A percentile compares a stretch with the other conserved stretches of the same genome.
Conservation (phyloP, 2,113 vertebrate genomes). For the Oophaga pumilio region DNA sequence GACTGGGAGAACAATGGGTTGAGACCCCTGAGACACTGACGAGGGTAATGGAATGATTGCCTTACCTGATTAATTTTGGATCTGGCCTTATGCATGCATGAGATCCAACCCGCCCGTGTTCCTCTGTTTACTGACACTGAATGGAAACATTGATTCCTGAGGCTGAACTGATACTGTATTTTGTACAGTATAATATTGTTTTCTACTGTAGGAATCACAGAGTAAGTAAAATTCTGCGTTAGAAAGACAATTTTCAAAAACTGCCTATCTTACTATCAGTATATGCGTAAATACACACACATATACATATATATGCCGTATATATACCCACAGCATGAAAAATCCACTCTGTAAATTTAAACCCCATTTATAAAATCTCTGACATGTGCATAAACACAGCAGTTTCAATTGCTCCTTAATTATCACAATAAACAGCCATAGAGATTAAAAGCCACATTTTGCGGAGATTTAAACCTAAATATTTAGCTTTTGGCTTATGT, state of each 20-base stretch:
- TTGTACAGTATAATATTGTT: not conserved
- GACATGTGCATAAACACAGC: conserved; percentile 31
- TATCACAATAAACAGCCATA: conserved; percentile 46
- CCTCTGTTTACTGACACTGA: no score
- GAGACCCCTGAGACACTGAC: no score
- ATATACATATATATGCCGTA: no score
- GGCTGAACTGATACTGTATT: not conserved
- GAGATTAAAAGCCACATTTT: conserved; percentile 14
- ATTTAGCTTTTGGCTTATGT: conserved; percentile 38
- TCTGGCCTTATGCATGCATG: no score
- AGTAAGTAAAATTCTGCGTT: not conserved
- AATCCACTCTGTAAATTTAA: conserved; percentile 1
- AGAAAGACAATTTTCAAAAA: no score
- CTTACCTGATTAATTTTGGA: no score
- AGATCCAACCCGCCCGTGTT: no score
- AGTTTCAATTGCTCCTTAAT: conserved; percentile 17
- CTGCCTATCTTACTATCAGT: not conserved
- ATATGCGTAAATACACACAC: no score
- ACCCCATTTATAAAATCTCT: not conserved
- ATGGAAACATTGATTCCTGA: no score
- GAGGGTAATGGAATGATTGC: no score
- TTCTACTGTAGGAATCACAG: not conserved
- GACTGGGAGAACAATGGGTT: no score
- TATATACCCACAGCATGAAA: not conserved
- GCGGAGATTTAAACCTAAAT: conserved; percentile 21